Evolutionary conservation across 2,113 vertebrate genomes (phyloP).

Genomic region (Dryoscopus gambensis): DNA sequence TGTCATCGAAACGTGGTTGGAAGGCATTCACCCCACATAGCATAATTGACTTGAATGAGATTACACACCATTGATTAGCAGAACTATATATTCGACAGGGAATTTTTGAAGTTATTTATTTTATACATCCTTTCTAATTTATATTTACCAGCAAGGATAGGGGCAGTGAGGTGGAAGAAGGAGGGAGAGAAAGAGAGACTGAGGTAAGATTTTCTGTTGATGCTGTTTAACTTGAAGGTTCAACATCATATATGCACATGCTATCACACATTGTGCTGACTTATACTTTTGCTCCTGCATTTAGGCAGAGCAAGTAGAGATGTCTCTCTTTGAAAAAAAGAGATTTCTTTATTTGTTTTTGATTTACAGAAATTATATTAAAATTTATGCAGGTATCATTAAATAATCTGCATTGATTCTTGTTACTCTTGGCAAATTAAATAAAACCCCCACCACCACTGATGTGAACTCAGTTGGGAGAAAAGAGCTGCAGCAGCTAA

Average conservation of each 20-base stretch:
- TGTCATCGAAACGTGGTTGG: constrained; percentile 10
- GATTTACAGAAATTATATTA: constrained; percentile 2
- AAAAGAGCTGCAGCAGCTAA: constrained; percentile 27
- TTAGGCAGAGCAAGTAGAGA: neutral
- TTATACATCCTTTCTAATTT: constrained; percentile 19
- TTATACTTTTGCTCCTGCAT: neutral
- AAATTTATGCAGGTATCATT: neutral
- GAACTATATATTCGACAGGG: neutral
- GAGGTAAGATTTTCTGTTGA: neutral
- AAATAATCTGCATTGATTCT: neutral
- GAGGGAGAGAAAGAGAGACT: neutral
- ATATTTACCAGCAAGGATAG: neutral
- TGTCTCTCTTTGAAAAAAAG: neutral
- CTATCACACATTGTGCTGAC: neutral
- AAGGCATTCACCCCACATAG: constrained; percentile 18
- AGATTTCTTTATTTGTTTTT: neutral
- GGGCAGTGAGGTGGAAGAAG: neutral
- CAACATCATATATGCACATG: neutral
- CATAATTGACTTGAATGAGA: constrained; percentile 56
- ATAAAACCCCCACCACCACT: neutral
- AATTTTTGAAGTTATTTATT: constrained; percentile 12
- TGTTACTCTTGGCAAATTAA: neutral
- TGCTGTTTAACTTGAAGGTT: neutral
- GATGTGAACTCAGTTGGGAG: constrained; percentile 4
- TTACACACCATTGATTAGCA: constrained; percentile 57